phyloP scores from a whole-genome alignment of 2,113 vertebrate species.

The Platysternon megacephalum region DNA sequence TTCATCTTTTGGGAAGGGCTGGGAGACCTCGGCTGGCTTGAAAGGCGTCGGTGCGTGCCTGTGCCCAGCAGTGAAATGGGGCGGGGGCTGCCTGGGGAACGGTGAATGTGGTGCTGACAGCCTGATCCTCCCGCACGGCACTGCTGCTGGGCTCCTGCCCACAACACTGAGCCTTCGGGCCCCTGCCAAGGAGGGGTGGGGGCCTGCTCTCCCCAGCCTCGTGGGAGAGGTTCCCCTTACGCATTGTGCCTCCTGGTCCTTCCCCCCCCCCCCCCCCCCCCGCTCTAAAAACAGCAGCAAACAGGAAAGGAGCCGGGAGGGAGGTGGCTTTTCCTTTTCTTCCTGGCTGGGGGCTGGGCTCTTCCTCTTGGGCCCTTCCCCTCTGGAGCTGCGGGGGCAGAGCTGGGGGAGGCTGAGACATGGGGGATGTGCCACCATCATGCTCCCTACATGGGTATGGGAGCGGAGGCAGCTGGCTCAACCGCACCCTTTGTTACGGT shows the following conservation, averaged over 20 bases:
- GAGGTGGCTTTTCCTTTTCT: slow-evolving; percentile 53
- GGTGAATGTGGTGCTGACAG: too few species aligned
- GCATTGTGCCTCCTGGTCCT: background rate
- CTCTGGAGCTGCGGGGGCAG: accelerated
- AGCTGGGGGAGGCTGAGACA: too few species aligned
- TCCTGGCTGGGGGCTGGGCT: background rate
- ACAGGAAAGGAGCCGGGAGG: slow-evolving; percentile 67
- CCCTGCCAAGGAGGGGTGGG: too few species aligned
- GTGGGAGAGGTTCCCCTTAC: background rate
- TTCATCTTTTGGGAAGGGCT: background rate
- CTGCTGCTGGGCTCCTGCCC: too few species aligned
- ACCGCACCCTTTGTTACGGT: background rate
- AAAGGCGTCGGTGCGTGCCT: background rate
- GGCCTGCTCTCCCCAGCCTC: too few species aligned
- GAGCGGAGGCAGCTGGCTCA: background rate
- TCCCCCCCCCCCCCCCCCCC: slow-evolving; percentile 35
- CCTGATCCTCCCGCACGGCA: too few species aligned
- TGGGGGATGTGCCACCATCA: background rate
- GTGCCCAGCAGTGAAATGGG: background rate
- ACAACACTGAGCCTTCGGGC: too few species aligned
- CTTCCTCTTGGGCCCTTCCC: background rate
- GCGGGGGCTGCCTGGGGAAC: background rate
- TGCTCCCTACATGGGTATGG: background rate
- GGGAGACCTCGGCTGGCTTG: background rate
- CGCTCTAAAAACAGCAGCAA: slow-evolving; percentile 58